Conservation (phyloP, 30 jellyfish, hydroid and myxozoan species). For the Pelagia noctiluca region DNA sequence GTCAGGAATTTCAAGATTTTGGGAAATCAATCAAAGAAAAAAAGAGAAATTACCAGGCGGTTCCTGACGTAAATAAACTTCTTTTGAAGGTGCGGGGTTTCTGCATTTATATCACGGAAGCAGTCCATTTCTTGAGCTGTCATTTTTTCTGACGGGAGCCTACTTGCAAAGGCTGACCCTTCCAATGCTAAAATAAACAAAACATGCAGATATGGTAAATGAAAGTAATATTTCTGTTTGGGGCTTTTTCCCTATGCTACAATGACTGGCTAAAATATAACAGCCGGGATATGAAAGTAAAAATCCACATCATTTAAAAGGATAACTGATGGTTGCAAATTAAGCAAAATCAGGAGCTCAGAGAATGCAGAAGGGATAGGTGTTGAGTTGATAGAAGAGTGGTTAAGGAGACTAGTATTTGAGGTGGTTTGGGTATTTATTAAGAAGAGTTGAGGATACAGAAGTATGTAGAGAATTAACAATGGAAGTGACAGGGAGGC, state of each 20-base stretch:
- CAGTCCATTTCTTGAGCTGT: conserved; percentile 97
- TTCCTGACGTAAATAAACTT: conserved; percentile 88
- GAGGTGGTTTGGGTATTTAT: background rate
- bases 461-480: too few species aligned
- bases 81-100: conserved; percentile 85
- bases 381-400: background rate
- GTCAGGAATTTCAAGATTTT: too few species aligned
- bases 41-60: conserved; percentile 75
- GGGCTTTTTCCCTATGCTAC: too few species aligned
- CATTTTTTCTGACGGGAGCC: conserved; percentile 94
- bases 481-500: too few species aligned
- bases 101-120: conserved; percentile 90
- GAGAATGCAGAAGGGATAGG: background rate
- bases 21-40: background rate
- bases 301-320: background rate
- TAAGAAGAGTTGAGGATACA: background rate
- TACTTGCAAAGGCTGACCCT: conserved; percentile 99
- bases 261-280: too few species aligned
- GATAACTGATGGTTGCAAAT: background rate
- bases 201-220: background rate
- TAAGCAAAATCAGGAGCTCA: background rate
- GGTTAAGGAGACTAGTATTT: background rate
- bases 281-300: background rate
- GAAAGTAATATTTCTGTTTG: background rate
- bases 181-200: conserved; percentile 76